phyloP scores from a whole-genome alignment of 2,797 vertebrate genomes.

The Chanos chanos region DNA sequence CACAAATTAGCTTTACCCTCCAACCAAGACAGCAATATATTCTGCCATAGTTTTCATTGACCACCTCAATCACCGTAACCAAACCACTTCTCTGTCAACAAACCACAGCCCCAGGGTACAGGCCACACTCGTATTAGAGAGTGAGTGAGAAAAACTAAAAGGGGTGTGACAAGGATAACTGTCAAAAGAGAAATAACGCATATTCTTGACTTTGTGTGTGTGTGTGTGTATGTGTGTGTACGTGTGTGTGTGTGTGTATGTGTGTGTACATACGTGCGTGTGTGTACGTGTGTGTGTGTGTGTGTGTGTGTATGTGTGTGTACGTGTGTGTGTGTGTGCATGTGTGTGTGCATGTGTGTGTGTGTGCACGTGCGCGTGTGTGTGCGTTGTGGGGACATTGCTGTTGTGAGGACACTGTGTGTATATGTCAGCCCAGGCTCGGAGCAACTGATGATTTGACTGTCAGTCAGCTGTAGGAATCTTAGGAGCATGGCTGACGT shows the following conservation, averaged over 20 bases:
- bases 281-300: not conserved
- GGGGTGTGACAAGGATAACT: slow-evolving; percentile 47
- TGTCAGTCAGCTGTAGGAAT: slow-evolving; percentile 38
- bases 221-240: slow-evolving; percentile 30
- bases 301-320: slow-evolving; percentile 12
- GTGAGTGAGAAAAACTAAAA: slow-evolving; percentile 10
- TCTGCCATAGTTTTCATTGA: no score
- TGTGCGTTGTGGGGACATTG: not conserved
- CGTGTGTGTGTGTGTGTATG: slow-evolving; percentile 13
- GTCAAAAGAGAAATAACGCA: slow-evolving; percentile 42
- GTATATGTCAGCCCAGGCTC: slow-evolving; percentile 62
- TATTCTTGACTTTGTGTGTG: slow-evolving; percentile 32
- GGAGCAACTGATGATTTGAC: slow-evolving; percentile 63
- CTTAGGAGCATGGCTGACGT: slow-evolving; percentile 51
- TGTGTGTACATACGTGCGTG: slow-evolving; percentile 14
- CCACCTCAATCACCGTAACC: no score
- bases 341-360: not conserved
- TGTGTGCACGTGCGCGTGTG: not conserved
- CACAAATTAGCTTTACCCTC: no score
- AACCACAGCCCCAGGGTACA: no score
- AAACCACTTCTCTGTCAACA: no score
- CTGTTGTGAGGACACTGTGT: not conserved
- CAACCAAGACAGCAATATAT: no score
- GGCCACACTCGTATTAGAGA: slow-evolving; percentile 1
- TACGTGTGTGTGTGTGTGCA: slow-evolving; percentile 31